Evolutionary conservation across 1,140 invertebrate genomes (phyloP), one percentile per base, ranked within the genome.

Genomic region (Bombus superbus): DNA sequence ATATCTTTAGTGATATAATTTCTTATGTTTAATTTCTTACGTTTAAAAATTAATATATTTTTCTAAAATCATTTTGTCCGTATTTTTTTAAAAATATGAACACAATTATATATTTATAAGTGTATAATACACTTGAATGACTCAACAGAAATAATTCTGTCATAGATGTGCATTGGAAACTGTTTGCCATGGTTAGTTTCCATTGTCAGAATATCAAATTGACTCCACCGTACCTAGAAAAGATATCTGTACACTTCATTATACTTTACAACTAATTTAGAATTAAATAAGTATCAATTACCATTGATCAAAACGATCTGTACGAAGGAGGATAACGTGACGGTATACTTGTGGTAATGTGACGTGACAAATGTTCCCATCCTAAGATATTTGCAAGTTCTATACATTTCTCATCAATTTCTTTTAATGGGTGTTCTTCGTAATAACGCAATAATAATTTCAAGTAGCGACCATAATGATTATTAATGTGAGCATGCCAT

Each of bases 401-500:
- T 44, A 97, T 96, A 59, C 97, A 95, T 87, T 97, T 97, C 83
- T 97, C 96, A 53, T 98, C 98, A 28, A 97, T 93, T 75, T 98
- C 98, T 83, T 96, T 96, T 28, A 95, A 95, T 11, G 97, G 96
- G 90, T 98, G 97, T 64, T 99, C 98, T 89, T 99, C 98, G 69
- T 97, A 96, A 86, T 97, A 96, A 92, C 98, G 98, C 40, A 95
- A 92, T 18, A 98, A 93, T 77, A 97, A 96, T 94, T 98, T 98
- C 69, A 98, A 92, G 75, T 98, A 97, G 79, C 97, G 96, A 0
- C 98, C 98, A 94, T 97, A 98, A 77, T 98, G 97, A 88, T 96
- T 95, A 90, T 97, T 95, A 11, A 97, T 96, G 89, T 97, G 96
- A 28, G 97, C 97, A 93, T 99, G 98, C 97, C 97, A 98, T 53